Percentiles rank a stretch among this genome's conserved stretches.
These are phyloP conservation scores for Pelusios castaneus DNA, from an alignment of 2,113 vertebrate genomes.

Conservation along the genomic window DNA sequence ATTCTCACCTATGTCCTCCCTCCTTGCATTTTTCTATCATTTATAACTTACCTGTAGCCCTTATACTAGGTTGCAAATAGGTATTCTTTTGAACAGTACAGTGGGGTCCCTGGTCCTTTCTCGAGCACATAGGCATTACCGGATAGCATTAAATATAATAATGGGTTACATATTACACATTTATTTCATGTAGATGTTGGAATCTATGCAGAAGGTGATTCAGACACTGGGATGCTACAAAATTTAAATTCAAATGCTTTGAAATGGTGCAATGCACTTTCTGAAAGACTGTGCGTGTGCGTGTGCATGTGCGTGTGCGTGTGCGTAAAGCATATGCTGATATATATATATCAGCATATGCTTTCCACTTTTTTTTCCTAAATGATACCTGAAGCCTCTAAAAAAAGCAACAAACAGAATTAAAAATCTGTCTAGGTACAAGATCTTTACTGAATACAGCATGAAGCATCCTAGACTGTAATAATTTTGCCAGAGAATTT, in stretches of 20 bases:
- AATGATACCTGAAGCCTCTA: background rate
- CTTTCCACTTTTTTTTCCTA: background rate
- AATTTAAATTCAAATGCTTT: background rate
- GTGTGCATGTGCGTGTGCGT: too few relatives aligned
- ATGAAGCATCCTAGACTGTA: background rate
- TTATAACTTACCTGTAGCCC: fast-evolving
- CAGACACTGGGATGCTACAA: background rate
- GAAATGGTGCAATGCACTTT: background rate
- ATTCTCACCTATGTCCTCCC: fast-evolving
- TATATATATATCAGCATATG: background rate
- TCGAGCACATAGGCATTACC: background rate
- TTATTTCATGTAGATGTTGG: too few relatives aligned
- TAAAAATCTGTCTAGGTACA: background rate
- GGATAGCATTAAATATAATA: background rate
- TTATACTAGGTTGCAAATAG: fast-evolving
- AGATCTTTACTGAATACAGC: background rate
- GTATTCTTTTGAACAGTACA: fast-evolving
- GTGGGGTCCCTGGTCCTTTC: fast-evolving
- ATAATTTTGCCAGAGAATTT: background rate
- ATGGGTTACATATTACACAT: fast-evolving
- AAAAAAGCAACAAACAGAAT: background rate
- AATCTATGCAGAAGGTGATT: background rate
- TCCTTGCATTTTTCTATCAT: fast-evolving
- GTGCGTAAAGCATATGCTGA: too few relatives aligned
- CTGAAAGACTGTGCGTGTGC: too few relatives aligned